Evolutionary conservation across 2,888 invertebrate genomes (phyloP).

Genomic region (Trichopria drosophilae): DNA sequence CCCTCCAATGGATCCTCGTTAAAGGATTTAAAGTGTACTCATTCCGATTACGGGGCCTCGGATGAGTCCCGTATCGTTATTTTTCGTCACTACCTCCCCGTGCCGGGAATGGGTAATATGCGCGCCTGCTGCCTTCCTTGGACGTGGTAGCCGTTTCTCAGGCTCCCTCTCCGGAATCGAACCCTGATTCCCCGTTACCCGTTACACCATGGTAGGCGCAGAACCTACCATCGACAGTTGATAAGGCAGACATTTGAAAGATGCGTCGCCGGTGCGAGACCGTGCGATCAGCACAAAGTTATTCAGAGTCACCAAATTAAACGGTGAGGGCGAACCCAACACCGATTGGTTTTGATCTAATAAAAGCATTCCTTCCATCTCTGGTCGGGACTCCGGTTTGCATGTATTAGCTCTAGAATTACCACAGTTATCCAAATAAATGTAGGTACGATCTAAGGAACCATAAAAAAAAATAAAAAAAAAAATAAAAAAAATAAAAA

Average conservation of each 20-base stretch:
- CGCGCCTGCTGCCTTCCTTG: constrained; percentile 74
- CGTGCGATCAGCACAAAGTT: constrained; percentile 54
- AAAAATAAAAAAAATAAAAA: too few relatives aligned
- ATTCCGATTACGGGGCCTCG: constrained; percentile 43
- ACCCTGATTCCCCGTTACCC: constrained; percentile 76
- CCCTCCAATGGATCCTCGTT: constrained; percentile 63
- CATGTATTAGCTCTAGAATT: constrained; percentile 72
- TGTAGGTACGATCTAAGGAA: constrained; percentile 61
- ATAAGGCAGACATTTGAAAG: constrained; percentile 71
- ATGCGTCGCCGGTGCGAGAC: constrained; percentile 59
- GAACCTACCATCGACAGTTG: constrained; percentile 46
- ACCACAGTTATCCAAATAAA: constrained; percentile 66
- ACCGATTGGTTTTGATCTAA: constrained; percentile 59
- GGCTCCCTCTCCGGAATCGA: constrained; percentile 74
- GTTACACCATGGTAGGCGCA: constrained; percentile 57
- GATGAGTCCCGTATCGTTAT: constrained; percentile 66
- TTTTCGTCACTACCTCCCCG: constrained; percentile 69
- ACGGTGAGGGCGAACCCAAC: constrained; percentile 55
- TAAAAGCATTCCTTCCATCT: constrained; percentile 48
- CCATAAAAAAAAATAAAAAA: too few relatives aligned
- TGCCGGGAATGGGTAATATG: constrained; percentile 67
- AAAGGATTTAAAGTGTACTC: constrained; percentile 31
- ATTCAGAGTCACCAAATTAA: constrained; percentile 60
- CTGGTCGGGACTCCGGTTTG: constrained; percentile 60
- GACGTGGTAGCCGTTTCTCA: constrained; percentile 73